Evolutionary conservation across 37 sponge, comb jelly and placozoan species (phyloP).

Genomic region (Aplysina aerophoba): DNA sequence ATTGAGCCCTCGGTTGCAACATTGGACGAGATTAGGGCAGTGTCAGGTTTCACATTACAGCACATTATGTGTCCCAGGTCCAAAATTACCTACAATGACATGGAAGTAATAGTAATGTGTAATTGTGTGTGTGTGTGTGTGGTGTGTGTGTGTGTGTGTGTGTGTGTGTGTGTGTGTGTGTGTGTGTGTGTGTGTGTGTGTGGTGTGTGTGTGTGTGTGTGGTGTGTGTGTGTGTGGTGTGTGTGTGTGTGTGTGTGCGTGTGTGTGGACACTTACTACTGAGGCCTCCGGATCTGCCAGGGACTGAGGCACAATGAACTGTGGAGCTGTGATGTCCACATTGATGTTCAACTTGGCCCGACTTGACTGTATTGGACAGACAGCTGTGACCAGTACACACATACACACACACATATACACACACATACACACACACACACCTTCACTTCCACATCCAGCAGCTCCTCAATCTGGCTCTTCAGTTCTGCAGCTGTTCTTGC

Average conservation of each 20-base stretch:
- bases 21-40: background rate
- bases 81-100: constrained; percentile 67
- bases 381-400: background rate
- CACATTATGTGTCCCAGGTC: constrained; percentile 84
- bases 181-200: background rate
- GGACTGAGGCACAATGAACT: constrained; percentile 72
- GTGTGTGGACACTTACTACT: constrained; percentile 46
- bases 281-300: constrained; percentile 51
- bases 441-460: constrained; percentile 57
- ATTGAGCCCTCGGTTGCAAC: constrained; percentile 38
- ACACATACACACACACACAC: constrained; percentile 11
- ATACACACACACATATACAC: constrained; percentile 11
- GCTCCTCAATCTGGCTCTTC: constrained; percentile 56
- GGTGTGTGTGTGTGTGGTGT: background rate
- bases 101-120: background rate
- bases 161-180: background rate
- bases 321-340: constrained; percentile 85
- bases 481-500: constrained; percentile 62
- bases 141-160: background rate
- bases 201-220: background rate
- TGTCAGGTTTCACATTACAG: constrained; percentile 34
- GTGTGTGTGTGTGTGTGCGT: background rate
- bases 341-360: constrained; percentile 48
- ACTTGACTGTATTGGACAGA: constrained; percentile 32
- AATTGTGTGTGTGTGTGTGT: background rate